These are phyloP conservation scores for Gasterosteus nipponicus DNA, from an alignment of 2,113 vertebrate species.

Conservation along the genomic window DNA sequence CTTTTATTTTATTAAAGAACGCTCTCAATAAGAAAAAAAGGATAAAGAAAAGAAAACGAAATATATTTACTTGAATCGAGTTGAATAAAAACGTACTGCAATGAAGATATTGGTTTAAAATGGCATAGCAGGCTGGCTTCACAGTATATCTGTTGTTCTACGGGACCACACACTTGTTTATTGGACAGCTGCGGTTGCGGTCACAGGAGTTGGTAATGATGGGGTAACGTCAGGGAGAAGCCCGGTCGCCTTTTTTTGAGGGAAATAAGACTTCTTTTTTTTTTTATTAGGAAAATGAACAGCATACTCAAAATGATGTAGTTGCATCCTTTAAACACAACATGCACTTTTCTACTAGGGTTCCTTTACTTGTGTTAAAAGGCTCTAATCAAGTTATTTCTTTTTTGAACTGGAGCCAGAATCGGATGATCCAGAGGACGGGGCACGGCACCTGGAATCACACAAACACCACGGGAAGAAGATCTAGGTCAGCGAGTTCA, in stretches of 20 bases:
- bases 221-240: constrained; percentile 14
- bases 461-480: constrained; percentile 79
- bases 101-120: constrained; percentile 32
- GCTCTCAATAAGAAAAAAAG: background rate
- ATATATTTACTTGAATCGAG: constrained; percentile 12
- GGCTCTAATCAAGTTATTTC: constrained; percentile 86
- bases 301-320: constrained; percentile 62
- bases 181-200: constrained; percentile 59
- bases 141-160: constrained; percentile 46
- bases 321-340: constrained; percentile 70
- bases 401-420: constrained; percentile 99
- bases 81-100: constrained; percentile 35
- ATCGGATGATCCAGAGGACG: constrained; percentile 95
- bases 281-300: constrained; percentile 57
- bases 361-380: constrained; percentile 57
- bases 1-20: constrained; percentile 15
- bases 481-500: constrained; percentile 43
- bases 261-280: constrained; percentile 60
- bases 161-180: constrained; percentile 50
- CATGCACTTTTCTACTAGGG: constrained; percentile 79
- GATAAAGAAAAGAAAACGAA: background rate
- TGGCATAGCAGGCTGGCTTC: constrained; percentile 33
- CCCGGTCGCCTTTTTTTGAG: constrained; percentile 35
- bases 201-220: constrained; percentile 46
- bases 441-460: constrained; percentile 90